These are phyloP conservation scores for Yponomeuta sedellus DNA, from an alignment of 2,888 invertebrate genomes.

Conservation along the genomic window DNA sequence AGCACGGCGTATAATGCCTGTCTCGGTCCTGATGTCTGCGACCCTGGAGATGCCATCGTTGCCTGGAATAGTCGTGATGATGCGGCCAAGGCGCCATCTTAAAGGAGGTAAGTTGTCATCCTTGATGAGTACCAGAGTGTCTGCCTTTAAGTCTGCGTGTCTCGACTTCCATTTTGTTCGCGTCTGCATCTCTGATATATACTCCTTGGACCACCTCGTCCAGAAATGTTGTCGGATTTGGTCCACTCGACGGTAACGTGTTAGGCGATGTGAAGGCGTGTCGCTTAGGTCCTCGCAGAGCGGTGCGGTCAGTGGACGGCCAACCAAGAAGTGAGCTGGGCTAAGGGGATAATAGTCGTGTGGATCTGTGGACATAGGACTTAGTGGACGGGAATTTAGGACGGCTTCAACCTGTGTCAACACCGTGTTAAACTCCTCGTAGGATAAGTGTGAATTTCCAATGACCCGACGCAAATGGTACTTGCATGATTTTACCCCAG, in stretches of 20 bases:
- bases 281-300: not conserved
- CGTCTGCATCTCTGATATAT: not conserved
- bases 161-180: not conserved
- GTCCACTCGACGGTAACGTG: not conserved
- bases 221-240: not conserved
- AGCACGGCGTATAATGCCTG: too few relatives aligned
- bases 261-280: not conserved
- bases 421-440: not conserved
- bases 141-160: not conserved
- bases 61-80: too few relatives aligned
- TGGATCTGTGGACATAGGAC: not conserved
- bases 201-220: slow-evolving; percentile 2
- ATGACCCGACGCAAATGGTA: not conserved
- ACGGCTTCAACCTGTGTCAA: not conserved
- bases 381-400: not conserved
- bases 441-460: not conserved
- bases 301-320: not conserved
- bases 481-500: not conserved
- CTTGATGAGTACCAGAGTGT: too few relatives aligned
- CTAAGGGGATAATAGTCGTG: not conserved
- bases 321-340: not conserved
- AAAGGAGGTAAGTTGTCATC: too few relatives aligned
- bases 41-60: too few relatives aligned
- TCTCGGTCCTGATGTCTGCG: too few relatives aligned
- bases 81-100: too few relatives aligned